These are phyloP conservation scores for Campaea margaritaria DNA, from an alignment of 2,888 invertebrate genomes.

Conservation along the genomic window DNA sequence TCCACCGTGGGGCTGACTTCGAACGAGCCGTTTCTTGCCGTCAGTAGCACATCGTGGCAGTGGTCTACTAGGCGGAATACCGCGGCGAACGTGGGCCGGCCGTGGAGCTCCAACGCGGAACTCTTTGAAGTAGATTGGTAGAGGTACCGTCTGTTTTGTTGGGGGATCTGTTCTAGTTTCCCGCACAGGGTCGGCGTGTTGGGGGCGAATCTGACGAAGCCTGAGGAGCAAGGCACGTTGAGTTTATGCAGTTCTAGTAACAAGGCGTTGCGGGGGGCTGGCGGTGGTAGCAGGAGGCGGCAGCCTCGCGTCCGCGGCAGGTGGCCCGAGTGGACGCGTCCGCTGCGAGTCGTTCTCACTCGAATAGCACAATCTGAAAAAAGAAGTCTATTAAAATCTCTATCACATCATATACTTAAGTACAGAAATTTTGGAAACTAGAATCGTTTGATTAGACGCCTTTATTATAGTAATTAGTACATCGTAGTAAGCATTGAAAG, in stretches of 20 bases:
- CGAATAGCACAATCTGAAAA: slow-evolving; percentile 87
- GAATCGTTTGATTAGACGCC: background rate
- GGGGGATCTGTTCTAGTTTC: slow-evolving; percentile 88
- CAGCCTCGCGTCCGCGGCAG: slow-evolving; percentile 82
- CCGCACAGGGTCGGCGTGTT: slow-evolving; percentile 86
- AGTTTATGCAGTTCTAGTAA: slow-evolving; percentile 88
- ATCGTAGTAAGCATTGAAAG: no score
- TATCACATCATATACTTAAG: background rate
- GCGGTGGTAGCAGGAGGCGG: slow-evolving; percentile 81
- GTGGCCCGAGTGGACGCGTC: slow-evolving; percentile 82
- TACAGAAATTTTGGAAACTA: background rate
- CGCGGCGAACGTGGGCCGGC: slow-evolving; percentile 88
- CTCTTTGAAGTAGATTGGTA: slow-evolving; percentile 83
- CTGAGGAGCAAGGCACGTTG: slow-evolving; percentile 88
- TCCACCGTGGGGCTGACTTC: slow-evolving; percentile 86
- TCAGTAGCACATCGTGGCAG: slow-evolving; percentile 89
- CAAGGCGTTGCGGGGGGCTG: slow-evolving; percentile 80
- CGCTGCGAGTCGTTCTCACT: slow-evolving; percentile 60
- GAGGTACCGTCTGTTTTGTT: slow-evolving; percentile 83
- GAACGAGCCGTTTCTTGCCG: slow-evolving; percentile 87
- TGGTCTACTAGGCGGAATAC: slow-evolving; percentile 88
- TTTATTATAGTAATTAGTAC: no score
- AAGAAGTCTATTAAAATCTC: slow-evolving; percentile 42
- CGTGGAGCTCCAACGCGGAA: slow-evolving; percentile 85
- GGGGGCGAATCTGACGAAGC: slow-evolving; percentile 85